Percentiles rank a stretch among this genome's conserved stretches.
These are phyloP conservation scores for Aporophyla lueneburgensis DNA, from an alignment of 2,888 invertebrate species.

Conservation along the genomic window DNA sequence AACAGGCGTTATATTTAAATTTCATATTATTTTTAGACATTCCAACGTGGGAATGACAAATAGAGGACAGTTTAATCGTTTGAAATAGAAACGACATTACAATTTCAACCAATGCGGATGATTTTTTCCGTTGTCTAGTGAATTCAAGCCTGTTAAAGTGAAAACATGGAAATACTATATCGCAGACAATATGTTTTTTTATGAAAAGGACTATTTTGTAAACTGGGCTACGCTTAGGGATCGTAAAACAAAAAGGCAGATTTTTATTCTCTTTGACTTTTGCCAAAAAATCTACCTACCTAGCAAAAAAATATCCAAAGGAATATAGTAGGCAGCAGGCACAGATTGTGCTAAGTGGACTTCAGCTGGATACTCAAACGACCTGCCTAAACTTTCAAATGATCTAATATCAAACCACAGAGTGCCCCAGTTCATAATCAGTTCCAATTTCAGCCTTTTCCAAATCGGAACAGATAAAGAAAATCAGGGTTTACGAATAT, in stretches of 20 bases:
- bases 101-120: not conserved
- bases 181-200: not conserved
- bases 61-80: not conserved
- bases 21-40: slow-evolving; percentile 6
- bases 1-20: not conserved
- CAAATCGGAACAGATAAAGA: slow-evolving; percentile 27
- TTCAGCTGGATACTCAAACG: not conserved
- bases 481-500: slow-evolving; percentile 19
- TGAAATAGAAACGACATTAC: not conserved
- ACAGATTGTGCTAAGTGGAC: not conserved
- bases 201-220: not conserved
- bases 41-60: not conserved
- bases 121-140: not conserved
- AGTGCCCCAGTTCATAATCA: slow-evolving; percentile 10
- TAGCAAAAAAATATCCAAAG: not conserved
- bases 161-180: not conserved
- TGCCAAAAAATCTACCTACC: not conserved
- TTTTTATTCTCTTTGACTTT: not conserved
- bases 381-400: not conserved
- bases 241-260: not conserved
- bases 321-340: not conserved
- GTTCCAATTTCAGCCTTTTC: slow-evolving; percentile 5
- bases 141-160: not conserved
- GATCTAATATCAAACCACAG: not conserved
- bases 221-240: not conserved